Percentiles rank a stretch among this genome's conserved stretches.
Evolutionary conservation across 2,797 vertebrate genomes (phyloP).

Genomic region (Chiloscyllium punctatum): DNA sequence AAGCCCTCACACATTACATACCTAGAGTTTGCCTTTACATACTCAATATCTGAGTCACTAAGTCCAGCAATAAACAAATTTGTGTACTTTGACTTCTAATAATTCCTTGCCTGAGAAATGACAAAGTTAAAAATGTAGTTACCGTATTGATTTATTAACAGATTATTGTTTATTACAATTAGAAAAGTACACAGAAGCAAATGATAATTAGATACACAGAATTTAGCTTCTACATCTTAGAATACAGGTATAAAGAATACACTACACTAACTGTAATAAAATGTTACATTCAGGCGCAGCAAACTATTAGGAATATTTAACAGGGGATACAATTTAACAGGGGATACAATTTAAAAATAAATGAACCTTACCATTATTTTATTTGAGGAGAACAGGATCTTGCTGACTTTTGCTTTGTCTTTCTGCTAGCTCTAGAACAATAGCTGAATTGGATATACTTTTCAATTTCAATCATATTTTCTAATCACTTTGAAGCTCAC

Average conservation of each 20-base stretch:
- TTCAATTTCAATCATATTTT: neutral
- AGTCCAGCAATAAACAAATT: neutral
- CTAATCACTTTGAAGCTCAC: neutral
- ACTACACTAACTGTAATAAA: neutral
- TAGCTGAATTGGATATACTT: neutral
- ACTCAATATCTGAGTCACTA: neutral
- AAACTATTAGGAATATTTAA: no score
- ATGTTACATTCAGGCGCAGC: no score
- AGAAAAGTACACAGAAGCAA: neutral
- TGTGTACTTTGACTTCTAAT: neutral
- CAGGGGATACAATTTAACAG: no score
- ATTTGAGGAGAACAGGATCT: neutral
- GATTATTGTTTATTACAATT: neutral
- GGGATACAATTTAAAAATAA: no score
- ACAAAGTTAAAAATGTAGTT: neutral
- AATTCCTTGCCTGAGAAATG: neutral
- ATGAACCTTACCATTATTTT: neutral
- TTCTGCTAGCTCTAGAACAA: neutral
- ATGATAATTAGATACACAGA: neutral
- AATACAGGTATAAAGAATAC: neutral
- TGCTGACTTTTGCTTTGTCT: neutral
- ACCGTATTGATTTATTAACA: neutral
- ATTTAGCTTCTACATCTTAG: neutral
- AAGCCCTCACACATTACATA: neutral
- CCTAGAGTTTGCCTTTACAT: neutral